These are phyloP conservation scores for Germaria angustata DNA, from an alignment of 2,888 invertebrate species.

Conservation along the genomic window DNA sequence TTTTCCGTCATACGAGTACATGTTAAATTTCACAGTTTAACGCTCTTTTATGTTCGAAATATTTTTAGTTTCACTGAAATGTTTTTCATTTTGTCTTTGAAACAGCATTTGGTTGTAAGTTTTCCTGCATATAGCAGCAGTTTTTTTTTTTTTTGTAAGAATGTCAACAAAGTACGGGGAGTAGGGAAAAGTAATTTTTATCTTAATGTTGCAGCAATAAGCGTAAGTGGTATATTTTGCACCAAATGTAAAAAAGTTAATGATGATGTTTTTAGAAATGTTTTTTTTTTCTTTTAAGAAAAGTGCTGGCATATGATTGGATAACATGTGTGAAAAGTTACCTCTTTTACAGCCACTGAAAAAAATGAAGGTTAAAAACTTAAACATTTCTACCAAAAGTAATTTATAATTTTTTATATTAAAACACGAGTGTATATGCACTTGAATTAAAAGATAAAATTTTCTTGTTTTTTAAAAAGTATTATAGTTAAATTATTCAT, in stretches of 20 bases:
- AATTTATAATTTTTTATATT: no score
- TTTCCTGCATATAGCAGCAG: conserved; percentile 32
- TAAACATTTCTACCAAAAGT: no score
- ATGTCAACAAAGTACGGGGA: background rate
- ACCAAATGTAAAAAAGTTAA: background rate
- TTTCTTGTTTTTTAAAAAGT: no score
- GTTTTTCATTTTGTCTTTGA: background rate
- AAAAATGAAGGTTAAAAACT: background rate
- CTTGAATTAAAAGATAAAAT: no score
- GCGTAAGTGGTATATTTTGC: conserved; percentile 27
- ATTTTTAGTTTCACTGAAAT: background rate
- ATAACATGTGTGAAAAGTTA: background rate
- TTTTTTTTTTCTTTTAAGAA: background rate
- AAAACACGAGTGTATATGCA: no score
- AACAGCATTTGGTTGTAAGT: conserved; percentile 10
- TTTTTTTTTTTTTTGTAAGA: conserved; percentile 18
- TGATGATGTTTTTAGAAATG: no score
- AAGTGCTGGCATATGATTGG: background rate
- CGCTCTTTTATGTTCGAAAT: conserved; percentile 26
- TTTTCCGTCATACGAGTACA: conserved; percentile 20
- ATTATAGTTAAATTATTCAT: no score
- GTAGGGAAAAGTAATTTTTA: conserved; percentile 16
- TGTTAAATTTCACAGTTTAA: conserved; percentile 52
- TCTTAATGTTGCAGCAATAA: conserved; percentile 45
- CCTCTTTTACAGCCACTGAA: background rate